Evolutionary conservation across 1,140 invertebrate species (phyloP).

Genomic region (Halyomorpha halys): DNA sequence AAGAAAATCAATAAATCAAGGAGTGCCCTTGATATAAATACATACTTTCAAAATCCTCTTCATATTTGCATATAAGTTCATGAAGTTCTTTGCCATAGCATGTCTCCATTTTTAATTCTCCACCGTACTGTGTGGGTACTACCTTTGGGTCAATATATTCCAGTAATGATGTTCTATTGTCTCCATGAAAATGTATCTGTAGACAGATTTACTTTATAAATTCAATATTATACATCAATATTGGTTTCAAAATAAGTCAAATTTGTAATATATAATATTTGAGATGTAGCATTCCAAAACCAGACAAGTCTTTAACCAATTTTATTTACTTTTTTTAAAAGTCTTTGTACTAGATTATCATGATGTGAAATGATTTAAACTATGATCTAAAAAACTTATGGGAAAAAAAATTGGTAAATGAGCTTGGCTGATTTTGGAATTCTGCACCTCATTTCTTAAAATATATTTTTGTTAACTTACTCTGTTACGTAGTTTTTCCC

Average conservation of each 20-base stretch:
- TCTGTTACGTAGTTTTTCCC: conserved; percentile 58
- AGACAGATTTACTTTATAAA: conserved; percentile 23
- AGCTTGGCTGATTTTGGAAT: no score
- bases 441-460: neutral
- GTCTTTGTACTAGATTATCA: no score
- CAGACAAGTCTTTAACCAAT: no score
- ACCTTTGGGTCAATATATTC: conserved; percentile 49
- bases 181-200: conserved; percentile 62
- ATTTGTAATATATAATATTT: no score
- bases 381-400: no score
- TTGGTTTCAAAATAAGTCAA: neutral
- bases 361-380: no score
- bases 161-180: conserved; percentile 51
- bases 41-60: conserved; percentile 45
- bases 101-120: conserved; percentile 43
- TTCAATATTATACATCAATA: neutral
- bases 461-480: conserved; percentile 32
- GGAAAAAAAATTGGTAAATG: no score
- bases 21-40: neutral
- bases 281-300: no score
- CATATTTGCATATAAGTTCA: conserved; percentile 43
- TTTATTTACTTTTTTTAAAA: no score
- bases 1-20: neutral
- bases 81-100: conserved; percentile 41
- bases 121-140: conserved; percentile 58